A percentile compares a stretch with the other conserved stretches of the same genome.
These are phyloP conservation scores for Aptenodytes patagonicus DNA, from an alignment of 2,113 vertebrate species.

Conservation along the genomic window DNA sequence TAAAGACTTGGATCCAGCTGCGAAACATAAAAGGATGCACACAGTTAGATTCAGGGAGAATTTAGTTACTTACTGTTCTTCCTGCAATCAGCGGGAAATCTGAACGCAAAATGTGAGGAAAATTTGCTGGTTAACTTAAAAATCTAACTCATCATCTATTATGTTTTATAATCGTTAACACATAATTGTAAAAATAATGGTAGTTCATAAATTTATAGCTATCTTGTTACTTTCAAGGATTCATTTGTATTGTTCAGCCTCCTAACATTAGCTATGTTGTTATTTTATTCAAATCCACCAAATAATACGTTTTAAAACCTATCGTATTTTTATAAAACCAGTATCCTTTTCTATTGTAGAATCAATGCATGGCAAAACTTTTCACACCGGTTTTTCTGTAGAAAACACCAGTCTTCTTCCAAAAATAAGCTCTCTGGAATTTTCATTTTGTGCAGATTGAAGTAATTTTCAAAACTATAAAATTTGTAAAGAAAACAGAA, in stretches of 20 bases:
- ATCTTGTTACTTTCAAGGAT: not conserved
- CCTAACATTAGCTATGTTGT: not conserved
- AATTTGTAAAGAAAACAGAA: not conserved
- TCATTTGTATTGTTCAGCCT: not conserved
- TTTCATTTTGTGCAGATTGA: not conserved
- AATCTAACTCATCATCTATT: not conserved
- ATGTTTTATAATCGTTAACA: not conserved
- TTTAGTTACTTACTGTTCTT: not conserved
- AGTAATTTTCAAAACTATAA: not conserved
- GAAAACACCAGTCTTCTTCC: not conserved
- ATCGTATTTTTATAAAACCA: not conserved
- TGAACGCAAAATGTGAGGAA: not conserved
- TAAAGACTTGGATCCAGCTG: not conserved
- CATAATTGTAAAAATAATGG: not conserved
- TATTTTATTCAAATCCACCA: not conserved
- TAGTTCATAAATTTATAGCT: not conserved
- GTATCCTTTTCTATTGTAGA: not conserved
- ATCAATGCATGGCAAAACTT: not conserved
- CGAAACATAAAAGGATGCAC: not conserved
- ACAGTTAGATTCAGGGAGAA: not conserved
- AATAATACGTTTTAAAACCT: not conserved
- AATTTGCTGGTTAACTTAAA: not conserved
- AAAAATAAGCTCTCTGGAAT: not conserved
- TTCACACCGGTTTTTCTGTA: not conserved
- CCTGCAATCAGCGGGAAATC: not conserved